These are phyloP conservation scores for Malurus melanocephalus DNA, from an alignment of 2,113 vertebrate species.

Conservation along the genomic window DNA sequence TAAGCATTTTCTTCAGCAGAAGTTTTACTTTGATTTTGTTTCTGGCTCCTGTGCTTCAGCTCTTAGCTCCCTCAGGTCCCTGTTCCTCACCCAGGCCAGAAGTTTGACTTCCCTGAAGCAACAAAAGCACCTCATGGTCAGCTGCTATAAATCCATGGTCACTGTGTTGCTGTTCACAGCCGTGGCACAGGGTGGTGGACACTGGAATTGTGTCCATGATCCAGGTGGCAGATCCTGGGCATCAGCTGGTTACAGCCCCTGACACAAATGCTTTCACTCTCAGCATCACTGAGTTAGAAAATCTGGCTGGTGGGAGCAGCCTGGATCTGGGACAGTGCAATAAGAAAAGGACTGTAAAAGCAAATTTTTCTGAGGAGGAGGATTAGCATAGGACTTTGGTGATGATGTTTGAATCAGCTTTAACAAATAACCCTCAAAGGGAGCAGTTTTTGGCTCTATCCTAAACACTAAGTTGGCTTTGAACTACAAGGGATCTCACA, in stretches of 20 bases:
- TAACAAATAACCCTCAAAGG: not conserved
- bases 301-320: not conserved
- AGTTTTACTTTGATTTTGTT: not conserved
- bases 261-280: not conserved
- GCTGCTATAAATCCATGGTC: not conserved
- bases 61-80: not conserved
- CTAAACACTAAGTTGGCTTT: not conserved
- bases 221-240: not conserved
- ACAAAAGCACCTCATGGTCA: not conserved
- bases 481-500: not conserved
- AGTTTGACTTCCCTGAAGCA: not conserved
- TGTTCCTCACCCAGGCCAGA: not conserved
- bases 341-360: not conserved
- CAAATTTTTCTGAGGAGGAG: not conserved
- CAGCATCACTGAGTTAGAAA: not conserved
- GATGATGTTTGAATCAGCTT: not conserved
- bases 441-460: not conserved
- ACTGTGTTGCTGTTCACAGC: fast-evolving
- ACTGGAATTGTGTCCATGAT: not conserved
- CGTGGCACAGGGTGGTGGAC: not conserved
- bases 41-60: not conserved
- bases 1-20: not conserved
- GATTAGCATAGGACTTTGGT: not conserved
- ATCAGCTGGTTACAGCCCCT: not conserved
- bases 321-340: not conserved